Evolutionary conservation across 2,113 vertebrate genomes (phyloP), one percentile per base, ranked within the genome.

Genomic region (Notarius lentiginosus): DNA sequence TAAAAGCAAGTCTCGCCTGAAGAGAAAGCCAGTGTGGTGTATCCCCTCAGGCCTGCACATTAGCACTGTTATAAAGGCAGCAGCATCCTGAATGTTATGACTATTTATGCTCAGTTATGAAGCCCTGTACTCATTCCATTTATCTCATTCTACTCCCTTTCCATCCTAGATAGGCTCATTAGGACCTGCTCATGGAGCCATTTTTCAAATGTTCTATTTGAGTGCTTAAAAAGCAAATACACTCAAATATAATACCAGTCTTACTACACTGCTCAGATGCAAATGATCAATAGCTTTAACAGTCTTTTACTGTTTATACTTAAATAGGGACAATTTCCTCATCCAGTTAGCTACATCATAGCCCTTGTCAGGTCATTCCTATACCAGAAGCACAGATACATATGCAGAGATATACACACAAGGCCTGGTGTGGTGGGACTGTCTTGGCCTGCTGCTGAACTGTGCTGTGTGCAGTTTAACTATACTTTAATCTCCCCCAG

Each of bases 361-460:
- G 7, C 5, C 7, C 58, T 47, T 65, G 24, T 27, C 34, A 51
- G 41, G 3, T 51, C 15, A 66, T 51, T 68, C 49, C 47, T 34
- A 27, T 18, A 55, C 41, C 47, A 80, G 20, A 61, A 7, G 8
- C 79, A 80, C 15, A 22, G 22, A 24, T 7, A 60, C 8, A 41
- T 80, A 41, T 80, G 30, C 18, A 15, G 1, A 7, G 56, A 60
- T 41, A 34, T 34, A 58, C 14, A 7, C n/a, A 56, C 53, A 30
- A 79, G 70, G 76, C 15, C 51, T n/a, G 27, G 51, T 49, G 63
- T 49, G n/a, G 72, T 55, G 87, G 79, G 60, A 70, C 90, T 86
- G 77, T 75, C 49, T 86, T 92, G 90, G 82, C 92, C 93, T 53
- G 7, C 58, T 60, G 55, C 83, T 93, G 92, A 93, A 91, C 92